These are phyloP conservation scores for Hesperophylax magnus DNA, from an alignment of 1,140 invertebrate species.

Conservation along the genomic window DNA sequence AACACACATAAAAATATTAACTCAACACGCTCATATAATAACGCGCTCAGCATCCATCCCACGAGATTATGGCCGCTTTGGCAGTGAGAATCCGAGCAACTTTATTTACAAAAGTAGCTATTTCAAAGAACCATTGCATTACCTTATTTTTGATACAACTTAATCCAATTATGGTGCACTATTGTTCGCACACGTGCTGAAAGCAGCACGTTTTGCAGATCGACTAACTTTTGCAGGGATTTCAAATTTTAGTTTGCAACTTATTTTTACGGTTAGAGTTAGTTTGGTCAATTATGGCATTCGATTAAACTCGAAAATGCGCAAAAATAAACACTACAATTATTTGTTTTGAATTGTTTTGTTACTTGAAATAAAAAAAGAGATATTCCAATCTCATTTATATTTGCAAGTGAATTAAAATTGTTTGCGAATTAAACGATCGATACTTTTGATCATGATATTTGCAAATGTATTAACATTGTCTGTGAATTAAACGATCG, in stretches of 20 bases:
- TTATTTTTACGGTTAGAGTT: neutral
- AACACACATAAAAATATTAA: too few species aligned
- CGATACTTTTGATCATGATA: too few species aligned
- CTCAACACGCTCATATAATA: too few species aligned
- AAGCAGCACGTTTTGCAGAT: conserved; percentile 11
- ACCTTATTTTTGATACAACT: conserved; percentile 40
- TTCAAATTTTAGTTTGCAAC: neutral
- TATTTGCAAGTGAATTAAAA: too few species aligned
- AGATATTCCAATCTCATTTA: too few species aligned
- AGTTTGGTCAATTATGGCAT: neutral
- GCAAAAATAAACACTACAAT: neutral
- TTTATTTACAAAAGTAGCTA: conserved; percentile 4
- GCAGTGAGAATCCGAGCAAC: neutral
- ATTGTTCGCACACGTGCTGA: neutral
- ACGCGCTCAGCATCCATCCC: neutral
- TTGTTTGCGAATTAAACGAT: too few species aligned
- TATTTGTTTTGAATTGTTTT: too few species aligned
- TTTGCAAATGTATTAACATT: too few species aligned
- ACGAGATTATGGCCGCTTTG: neutral
- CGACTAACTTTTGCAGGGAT: conserved; percentile 16
- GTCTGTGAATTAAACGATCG: too few species aligned
- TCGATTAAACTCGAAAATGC: neutral
- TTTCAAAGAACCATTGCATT: conserved; percentile 45
- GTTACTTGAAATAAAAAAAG: too few species aligned
- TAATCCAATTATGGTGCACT: conserved; percentile 28